Percentiles rank a stretch among this genome's conserved stretches.
Evolutionary conservation across 2,888 invertebrate genomes (phyloP).

Genomic region (Notodonta ziczac): DNA sequence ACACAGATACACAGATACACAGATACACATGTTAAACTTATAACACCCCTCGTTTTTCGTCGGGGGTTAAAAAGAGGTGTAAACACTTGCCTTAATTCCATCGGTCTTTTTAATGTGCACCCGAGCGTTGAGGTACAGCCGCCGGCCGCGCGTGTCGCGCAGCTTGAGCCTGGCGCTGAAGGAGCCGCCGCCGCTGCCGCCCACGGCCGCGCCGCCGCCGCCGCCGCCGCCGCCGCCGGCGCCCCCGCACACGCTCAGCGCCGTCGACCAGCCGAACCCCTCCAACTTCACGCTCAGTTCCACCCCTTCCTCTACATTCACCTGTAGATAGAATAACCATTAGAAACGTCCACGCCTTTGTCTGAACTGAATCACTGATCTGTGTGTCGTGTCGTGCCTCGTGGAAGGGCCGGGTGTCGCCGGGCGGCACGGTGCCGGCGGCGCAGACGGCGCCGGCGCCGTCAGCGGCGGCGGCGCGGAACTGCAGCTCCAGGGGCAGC

Average conservation of each 20-base stretch:
- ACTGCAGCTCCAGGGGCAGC: conserved; percentile 92
- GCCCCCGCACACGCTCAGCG: conserved; percentile 84
- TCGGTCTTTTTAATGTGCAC: conserved; percentile 72
- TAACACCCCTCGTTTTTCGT: no score
- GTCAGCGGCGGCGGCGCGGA: conserved; percentile 63
- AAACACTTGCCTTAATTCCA: conserved; percentile 74
- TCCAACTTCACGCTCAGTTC: conserved; percentile 92
- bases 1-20: no score
- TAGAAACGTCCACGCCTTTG: not conserved
- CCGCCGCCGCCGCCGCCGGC: conserved; percentile 69
- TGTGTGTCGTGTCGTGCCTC: conserved; percentile 43
- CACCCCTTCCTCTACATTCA: conserved; percentile 89
- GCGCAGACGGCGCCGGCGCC: conserved; percentile 46
- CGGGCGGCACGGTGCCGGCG: conserved; percentile 63
- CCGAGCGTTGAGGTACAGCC: conserved; percentile 90
- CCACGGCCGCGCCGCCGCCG: conserved; percentile 60
- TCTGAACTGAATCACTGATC: no score
- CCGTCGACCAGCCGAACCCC: conserved; percentile 90
- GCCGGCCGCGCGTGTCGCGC: conserved; percentile 89
- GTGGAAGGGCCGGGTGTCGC: conserved; percentile 68
- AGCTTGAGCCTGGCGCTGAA: conserved; percentile 89
- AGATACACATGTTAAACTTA: no score
- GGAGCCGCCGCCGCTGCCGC: conserved; percentile 58
- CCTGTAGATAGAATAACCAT: conserved; percentile 62
- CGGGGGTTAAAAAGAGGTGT: not conserved